phyloP scores from a whole-genome alignment of 1,140 invertebrate species.

The Bombus balteatus region DNA sequence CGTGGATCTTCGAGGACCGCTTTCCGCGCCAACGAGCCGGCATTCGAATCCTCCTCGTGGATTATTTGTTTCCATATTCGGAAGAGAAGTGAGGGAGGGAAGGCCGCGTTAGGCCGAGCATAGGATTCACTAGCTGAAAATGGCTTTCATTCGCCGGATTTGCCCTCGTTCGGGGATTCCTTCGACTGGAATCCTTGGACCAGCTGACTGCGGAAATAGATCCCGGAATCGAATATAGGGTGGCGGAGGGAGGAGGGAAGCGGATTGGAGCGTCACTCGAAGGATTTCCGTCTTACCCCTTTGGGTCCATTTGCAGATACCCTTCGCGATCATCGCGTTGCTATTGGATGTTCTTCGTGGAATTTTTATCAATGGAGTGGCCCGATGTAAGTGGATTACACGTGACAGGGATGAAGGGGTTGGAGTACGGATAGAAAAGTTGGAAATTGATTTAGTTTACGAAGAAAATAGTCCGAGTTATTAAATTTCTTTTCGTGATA shows the following conservation, averaged over 20 bases:
- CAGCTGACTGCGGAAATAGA: slow-evolving; percentile 45
- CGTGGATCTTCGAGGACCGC: slow-evolving; percentile 55
- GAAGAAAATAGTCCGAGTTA: not conserved
- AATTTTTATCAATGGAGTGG: not conserved
- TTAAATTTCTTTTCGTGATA: not conserved
- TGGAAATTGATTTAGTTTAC: not conserved
- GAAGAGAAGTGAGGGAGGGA: not conserved
- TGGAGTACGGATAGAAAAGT: not conserved
- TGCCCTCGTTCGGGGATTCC: not conserved
- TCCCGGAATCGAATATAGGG: slow-evolving; percentile 13
- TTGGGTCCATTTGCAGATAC: not conserved
- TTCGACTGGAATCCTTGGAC: slow-evolving; percentile 31
- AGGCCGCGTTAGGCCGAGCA: slow-evolving; percentile 28
- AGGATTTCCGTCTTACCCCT: slow-evolving; percentile 29
- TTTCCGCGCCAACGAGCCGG: slow-evolving; percentile 59
- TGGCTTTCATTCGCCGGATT: slow-evolving; percentile 49
- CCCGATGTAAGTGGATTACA: not conserved
- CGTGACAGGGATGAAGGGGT: not conserved
- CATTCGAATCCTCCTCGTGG: slow-evolving; percentile 41
- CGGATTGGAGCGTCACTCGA: slow-evolving; percentile 2
- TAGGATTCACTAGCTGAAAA: slow-evolving; percentile 45
- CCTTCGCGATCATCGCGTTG: not conserved
- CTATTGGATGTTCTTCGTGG: not conserved
- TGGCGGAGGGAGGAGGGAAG: not conserved
- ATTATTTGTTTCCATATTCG: slow-evolving; percentile 55